Conservation (phyloP, 2,113 vertebrate species). For the Cryptomyrus ogoouensis region DNA sequence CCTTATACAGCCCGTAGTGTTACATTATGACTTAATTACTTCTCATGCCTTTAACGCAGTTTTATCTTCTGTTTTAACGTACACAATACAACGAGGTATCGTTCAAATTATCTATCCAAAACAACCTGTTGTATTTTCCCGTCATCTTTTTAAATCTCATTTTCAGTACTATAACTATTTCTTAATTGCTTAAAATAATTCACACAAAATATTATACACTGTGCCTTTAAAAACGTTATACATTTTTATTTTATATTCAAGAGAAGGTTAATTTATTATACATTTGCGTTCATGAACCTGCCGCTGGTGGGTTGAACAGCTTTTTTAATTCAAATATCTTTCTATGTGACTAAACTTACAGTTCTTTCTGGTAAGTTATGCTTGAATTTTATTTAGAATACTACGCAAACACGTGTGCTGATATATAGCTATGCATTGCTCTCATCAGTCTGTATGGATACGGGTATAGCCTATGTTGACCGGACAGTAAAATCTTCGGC, state of each 20-base stretch:
- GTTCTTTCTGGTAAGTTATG: not conserved
- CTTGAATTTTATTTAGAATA: not conserved
- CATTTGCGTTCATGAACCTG: not conserved
- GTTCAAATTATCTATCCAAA: not conserved
- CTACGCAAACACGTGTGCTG: not conserved
- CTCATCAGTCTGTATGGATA: conserved; percentile 26
- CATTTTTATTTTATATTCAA: not conserved
- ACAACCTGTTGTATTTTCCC: not conserved
- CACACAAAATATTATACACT: not conserved
- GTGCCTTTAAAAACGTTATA: not conserved
- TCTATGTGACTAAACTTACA: not conserved
- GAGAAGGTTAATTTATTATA: not conserved
- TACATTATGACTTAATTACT: not conserved
- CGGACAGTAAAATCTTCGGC: conserved; percentile 51
- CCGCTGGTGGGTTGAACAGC: not conserved
- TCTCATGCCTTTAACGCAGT: not conserved
- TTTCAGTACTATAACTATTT: not conserved
- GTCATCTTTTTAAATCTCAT: not conserved
- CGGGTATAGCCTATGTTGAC: conserved; percentile 16
- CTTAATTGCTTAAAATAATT: not conserved
- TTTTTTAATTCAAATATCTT: not conserved
- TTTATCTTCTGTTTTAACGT: not conserved
- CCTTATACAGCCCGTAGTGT: not conserved
- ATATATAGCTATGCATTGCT: conserved; percentile 6
- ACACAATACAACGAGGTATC: not conserved